phyloP scores from a whole-genome alignment of 2,888 invertebrate species.

The Erannis defoliaria region DNA sequence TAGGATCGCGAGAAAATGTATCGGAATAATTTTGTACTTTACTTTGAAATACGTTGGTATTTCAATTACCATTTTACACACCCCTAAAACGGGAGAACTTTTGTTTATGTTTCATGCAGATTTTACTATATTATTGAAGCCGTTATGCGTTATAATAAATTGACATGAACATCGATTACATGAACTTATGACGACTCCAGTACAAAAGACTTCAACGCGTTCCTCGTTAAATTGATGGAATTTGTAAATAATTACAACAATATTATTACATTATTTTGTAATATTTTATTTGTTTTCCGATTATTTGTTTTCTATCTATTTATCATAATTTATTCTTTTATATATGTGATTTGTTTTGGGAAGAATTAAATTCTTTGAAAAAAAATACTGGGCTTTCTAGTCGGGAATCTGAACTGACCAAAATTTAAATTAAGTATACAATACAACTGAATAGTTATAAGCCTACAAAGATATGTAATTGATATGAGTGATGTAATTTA shows the following conservation, averaged over 20 bases:
- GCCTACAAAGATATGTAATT: constrained; percentile 1
- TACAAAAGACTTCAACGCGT: constrained; percentile 42
- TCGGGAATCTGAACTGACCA: too few relatives aligned
- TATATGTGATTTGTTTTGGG: too few relatives aligned
- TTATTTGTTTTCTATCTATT: not conserved
- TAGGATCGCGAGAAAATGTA: constrained; percentile 37
- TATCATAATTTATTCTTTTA: too few relatives aligned
- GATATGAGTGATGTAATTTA: constrained; percentile 8
- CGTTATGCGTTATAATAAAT: not conserved
- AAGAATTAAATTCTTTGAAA: too few relatives aligned
- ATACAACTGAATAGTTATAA: constrained; percentile 1
- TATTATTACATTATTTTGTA: too few relatives aligned
- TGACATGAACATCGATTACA: not conserved
- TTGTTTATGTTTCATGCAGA: not conserved
- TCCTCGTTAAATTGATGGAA: not conserved
- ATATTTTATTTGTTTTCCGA: not conserved
- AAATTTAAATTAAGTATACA: too few relatives aligned
- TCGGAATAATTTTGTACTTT: constrained; percentile 44
- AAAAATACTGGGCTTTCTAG: too few relatives aligned
- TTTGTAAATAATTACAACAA: not conserved
- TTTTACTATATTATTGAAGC: not conserved
- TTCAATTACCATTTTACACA: not conserved
- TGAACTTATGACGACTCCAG: constrained; percentile 18
- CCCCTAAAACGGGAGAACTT: not conserved
- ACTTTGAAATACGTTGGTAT: constrained; percentile 1